Evolutionary conservation across 2,113 vertebrate genomes (phyloP), one percentile per base, ranked within the genome.

Genomic region (Cephalopholis sonnerati): DNA sequence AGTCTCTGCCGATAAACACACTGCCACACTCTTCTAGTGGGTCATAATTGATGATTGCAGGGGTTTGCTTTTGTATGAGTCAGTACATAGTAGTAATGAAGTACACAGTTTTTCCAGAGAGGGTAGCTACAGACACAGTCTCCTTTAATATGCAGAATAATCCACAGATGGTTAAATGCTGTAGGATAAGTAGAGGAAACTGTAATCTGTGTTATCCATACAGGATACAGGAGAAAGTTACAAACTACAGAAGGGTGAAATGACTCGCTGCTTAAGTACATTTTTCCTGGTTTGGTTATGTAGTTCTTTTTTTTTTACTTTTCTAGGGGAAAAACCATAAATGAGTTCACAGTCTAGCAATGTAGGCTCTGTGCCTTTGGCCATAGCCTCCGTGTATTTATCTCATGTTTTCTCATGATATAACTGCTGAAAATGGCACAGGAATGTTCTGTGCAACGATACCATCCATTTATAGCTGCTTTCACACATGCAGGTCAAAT

Each of bases 311-410:
- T 25, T 41, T 59, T 70, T 27, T 1, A 22, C 29, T 25, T 74
- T 50, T 64, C 46, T 24, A 17, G 11, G 32, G 58, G 53, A 12
- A 20, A 64, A 85, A 36, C 39, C 20, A 44, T 20, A 27, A 63
- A 13, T 73, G 41, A 46, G 29, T 77, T 81, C 57, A 64, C 41
- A 67, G 62, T 74, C 66, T 71, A 57, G 27, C 27, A 9, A 51
- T 70, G 18, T 44, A 57, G 63, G 27, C 73, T 29, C 7, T 64
- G 53, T 61, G 58, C 73, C 12, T 74, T 29, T 63, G 44, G 13
- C 61, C 57, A 25, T 27, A 73, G 61, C 55, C 17, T 41, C 36
- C 7, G 36, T 48, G 8, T 61, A 29, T 64, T 77, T 74, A 73
- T 74, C 61, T 72, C 24, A 8, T 58, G 32, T 62, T 32, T 67